These are phyloP conservation scores for Melanostoma mellinum DNA, from an alignment of 2,888 invertebrate species.

Conservation along the genomic window DNA sequence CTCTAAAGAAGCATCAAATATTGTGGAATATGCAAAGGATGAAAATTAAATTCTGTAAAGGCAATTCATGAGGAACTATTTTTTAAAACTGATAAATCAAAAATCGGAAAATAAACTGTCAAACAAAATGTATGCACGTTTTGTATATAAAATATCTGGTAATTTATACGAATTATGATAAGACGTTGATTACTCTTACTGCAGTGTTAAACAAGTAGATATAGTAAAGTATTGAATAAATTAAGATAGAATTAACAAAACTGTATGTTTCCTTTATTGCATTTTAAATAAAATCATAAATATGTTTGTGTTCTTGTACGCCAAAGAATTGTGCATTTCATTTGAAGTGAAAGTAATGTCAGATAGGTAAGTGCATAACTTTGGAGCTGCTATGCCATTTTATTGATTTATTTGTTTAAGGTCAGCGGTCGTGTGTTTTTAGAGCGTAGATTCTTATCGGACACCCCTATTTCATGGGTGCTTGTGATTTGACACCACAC, in stretches of 20 bases:
- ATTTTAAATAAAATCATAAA: constrained; percentile 53
- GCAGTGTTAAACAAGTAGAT: background rate
- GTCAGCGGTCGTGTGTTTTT: too few species aligned
- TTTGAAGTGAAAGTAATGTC: background rate
- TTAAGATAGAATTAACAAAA: constrained; percentile 21
- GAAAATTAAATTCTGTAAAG: too few species aligned
- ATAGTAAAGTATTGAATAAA: constrained; percentile 15
- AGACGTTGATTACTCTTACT: constrained; percentile 14
- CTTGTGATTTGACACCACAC: too few species aligned
- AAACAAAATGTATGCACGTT: constrained; percentile 6
- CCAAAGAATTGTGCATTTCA: constrained; percentile 16
- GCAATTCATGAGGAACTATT: too few species aligned
- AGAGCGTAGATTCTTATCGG: too few species aligned
- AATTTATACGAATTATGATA: background rate
- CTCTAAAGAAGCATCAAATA: too few species aligned
- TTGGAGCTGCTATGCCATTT: too few species aligned
- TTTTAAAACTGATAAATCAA: background rate
- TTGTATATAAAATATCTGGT: background rate
- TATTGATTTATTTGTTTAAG: too few species aligned
- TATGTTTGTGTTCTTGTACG: constrained; percentile 4
- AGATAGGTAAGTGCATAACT: too few species aligned
- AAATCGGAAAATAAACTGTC: constrained; percentile 1
- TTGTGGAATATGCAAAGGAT: too few species aligned
- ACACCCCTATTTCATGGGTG: too few species aligned
- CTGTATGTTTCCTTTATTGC: constrained; percentile 45